These are phyloP conservation scores for Bombyx huttoni DNA, from an alignment of 2,888 invertebrate genomes.

Conservation along the genomic window DNA sequence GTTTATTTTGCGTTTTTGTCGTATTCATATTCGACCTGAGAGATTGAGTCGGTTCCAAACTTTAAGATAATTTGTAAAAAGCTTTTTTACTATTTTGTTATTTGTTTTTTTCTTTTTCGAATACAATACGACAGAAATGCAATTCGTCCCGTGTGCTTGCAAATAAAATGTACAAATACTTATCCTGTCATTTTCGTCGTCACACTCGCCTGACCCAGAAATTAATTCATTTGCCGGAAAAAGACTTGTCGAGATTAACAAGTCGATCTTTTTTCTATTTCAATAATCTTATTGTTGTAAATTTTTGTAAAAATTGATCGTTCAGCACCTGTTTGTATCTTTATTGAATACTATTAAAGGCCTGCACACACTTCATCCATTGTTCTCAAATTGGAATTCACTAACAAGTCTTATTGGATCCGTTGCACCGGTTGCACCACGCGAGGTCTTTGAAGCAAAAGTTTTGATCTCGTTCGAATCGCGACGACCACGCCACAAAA, in stretches of 20 bases:
- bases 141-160: conserved; percentile 41
- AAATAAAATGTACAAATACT: conserved; percentile 43
- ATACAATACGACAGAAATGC: conserved; percentile 20
- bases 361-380: neutral
- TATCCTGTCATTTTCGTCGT: conserved; percentile 49
- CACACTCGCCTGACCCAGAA: conserved; percentile 7
- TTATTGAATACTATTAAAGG: conserved; percentile 20
- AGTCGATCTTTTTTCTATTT: conserved; percentile 12
- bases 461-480: neutral
- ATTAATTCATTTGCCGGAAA: conserved; percentile 10
- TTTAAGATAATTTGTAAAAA: conserved; percentile 39
- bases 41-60: conserved; percentile 24
- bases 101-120: conserved; percentile 13
- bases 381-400: neutral
- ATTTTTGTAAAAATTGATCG: conserved; percentile 28
- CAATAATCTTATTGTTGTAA: conserved; percentile 22
- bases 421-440: neutral
- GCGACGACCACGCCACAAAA: neutral
- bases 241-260: conserved; percentile 11
- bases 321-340: conserved; percentile 26
- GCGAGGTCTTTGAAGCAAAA: neutral
- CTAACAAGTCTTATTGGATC: neutral
- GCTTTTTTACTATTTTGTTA: conserved; percentile 23
- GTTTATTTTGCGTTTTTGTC: conserved; percentile 25
- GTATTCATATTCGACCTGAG: conserved; percentile 12